These are phyloP conservation scores for Drosophila maculinotata DNA, from an alignment of 2,888 invertebrate genomes.

Conservation along the genomic window DNA sequence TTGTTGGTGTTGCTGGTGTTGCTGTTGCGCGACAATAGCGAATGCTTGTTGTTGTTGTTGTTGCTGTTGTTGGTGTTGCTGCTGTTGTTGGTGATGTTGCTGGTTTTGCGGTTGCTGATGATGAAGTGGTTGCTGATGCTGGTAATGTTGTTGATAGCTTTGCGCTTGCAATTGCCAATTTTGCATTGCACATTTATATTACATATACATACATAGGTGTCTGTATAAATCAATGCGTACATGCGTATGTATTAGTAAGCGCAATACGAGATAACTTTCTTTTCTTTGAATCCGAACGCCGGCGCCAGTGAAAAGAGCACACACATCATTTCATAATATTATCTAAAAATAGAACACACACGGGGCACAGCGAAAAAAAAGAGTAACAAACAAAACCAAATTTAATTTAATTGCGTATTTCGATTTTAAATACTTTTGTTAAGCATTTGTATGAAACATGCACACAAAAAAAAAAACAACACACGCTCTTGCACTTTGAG, in stretches of 20 bases:
- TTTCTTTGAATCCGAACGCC: background rate
- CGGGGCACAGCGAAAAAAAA: background rate
- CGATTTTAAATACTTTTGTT: slow-evolving; percentile 1
- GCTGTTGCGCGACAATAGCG: slow-evolving; percentile 19
- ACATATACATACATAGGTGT: slow-evolving; percentile 42
- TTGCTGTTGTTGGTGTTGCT: slow-evolving; percentile 30
- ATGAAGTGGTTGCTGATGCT: slow-evolving; percentile 49
- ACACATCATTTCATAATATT: slow-evolving; percentile 1
- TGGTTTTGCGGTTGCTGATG: slow-evolving; percentile 39
- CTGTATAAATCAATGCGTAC: slow-evolving; percentile 35
- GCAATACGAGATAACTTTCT: slow-evolving; percentile 27
- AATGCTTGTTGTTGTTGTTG: slow-evolving; percentile 26
- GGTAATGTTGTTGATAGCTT: slow-evolving; percentile 72
- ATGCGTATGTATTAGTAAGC: slow-evolving; percentile 30
- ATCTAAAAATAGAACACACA: background rate
- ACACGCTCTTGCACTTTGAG: slow-evolving; percentile 17
- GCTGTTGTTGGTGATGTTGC: slow-evolving; percentile 23
- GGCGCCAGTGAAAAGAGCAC: too few species aligned
- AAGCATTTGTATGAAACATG: slow-evolving; percentile 2
- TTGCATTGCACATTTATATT: slow-evolving; percentile 80
- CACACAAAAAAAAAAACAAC: slow-evolving; percentile 4
- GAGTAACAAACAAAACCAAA: background rate
- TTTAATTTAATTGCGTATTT: slow-evolving; percentile 3
- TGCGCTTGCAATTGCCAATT: slow-evolving; percentile 81
- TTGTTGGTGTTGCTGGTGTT: slow-evolving; percentile 17